Evolutionary conservation across 1,140 invertebrate genomes (phyloP).

Genomic region (Polypedilum pembai): DNA sequence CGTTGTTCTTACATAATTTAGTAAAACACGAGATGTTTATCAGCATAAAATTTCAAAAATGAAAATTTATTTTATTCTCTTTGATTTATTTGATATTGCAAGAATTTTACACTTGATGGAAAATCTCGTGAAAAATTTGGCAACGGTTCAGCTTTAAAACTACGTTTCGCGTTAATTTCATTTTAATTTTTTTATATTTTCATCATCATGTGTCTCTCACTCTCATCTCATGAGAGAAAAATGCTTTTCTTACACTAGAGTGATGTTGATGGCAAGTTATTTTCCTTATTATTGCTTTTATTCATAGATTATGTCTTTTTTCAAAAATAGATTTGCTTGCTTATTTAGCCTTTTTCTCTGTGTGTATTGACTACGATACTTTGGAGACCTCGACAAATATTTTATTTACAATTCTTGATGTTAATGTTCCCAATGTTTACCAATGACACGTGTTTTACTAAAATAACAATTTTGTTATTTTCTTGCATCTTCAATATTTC

Average conservation of each 20-base stretch:
- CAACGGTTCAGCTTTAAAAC: neutral
- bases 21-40: constrained; percentile 32
- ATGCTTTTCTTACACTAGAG: too few species aligned
- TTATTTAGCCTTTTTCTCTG: neutral
- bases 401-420: neutral
- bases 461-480: neutral
- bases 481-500: neutral
- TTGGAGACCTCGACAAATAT: neutral
- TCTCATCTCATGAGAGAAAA: too few species aligned
- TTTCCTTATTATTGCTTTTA: neutral
- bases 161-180: neutral
- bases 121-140: constrained; percentile 11
- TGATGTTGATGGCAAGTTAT: too few species aligned
- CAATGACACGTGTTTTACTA: neutral
- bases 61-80: constrained; percentile 31
- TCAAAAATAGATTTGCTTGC: neutral
- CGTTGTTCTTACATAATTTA: too few species aligned
- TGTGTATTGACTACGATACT: neutral
- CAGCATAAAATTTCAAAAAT: constrained; percentile 20
- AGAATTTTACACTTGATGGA: neutral
- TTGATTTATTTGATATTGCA: constrained; percentile 29
- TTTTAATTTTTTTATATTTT: constrained; percentile 13
- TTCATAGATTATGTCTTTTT: neutral
- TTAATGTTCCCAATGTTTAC: neutral
- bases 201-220: neutral